Percentiles rank a stretch among this genome's conserved stretches.
Conservation (phyloP, 1,140 invertebrate genomes). For the Polyergus mexicanus region DNA sequence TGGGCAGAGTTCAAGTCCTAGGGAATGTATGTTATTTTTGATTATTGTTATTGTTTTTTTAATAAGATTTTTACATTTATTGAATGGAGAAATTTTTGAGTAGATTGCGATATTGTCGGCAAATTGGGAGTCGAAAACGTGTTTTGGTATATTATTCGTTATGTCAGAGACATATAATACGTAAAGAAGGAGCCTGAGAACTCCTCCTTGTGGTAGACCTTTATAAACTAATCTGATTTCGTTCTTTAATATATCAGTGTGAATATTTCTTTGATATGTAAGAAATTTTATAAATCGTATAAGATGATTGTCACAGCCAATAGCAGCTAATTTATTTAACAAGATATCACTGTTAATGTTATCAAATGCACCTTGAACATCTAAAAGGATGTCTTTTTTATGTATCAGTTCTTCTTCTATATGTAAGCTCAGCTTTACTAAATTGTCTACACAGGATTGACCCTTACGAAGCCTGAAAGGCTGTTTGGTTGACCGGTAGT, state of each 20-base stretch:
- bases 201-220: background rate
- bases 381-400: background rate
- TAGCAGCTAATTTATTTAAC: background rate
- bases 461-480: constrained; percentile 16
- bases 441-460: background rate
- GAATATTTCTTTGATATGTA: background rate
- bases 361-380: background rate
- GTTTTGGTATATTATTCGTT: background rate
- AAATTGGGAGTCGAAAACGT: background rate
- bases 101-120: background rate
- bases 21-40: too few relatives aligned
- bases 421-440: background rate
- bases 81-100: too few relatives aligned
- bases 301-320: background rate
- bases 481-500: background rate
- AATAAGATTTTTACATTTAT: too few relatives aligned
- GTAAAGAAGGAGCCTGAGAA: background rate
- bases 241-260: background rate
- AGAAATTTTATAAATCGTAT: background rate
- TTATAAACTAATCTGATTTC: background rate
- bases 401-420: background rate
- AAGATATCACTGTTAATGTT: background rate
- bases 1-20: too few relatives aligned
- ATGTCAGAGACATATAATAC: background rate
- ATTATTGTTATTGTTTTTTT: too few relatives aligned